Percentiles rank a stretch among this genome's conserved stretches.
Conservation (phyloP, 2,797 vertebrate species). For the Cheirogaleus major region DNA sequence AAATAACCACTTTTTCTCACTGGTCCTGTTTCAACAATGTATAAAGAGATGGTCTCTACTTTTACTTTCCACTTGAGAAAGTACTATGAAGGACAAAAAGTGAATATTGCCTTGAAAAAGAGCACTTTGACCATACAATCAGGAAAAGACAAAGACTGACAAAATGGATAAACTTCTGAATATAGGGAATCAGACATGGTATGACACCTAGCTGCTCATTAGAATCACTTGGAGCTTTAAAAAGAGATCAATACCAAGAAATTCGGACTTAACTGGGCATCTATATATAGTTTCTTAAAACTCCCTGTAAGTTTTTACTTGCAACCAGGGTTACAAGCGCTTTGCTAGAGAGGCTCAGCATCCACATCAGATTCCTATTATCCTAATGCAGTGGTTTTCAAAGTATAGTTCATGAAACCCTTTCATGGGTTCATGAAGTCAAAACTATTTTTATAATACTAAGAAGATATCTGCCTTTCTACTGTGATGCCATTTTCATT, state of each 20-base stretch:
- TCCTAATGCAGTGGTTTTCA: neutral
- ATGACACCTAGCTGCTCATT: neutral
- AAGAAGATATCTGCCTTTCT: neutral
- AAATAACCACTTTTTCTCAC: neutral
- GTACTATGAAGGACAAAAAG: neutral
- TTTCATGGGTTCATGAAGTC: neutral
- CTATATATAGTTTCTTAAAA: neutral
- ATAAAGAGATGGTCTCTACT: neutral
- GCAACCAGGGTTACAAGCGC: neutral
- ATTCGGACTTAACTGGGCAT: neutral
- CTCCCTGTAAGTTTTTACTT: neutral
- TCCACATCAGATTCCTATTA: neutral
- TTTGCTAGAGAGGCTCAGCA: neutral
- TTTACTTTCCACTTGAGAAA: neutral
- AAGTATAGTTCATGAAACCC: neutral
- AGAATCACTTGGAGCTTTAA: neutral
- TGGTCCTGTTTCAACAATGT: neutral
- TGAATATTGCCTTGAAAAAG: neutral
- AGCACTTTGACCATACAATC: neutral
- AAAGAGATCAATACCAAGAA: neutral
- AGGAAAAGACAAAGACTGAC: neutral
- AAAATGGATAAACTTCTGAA: neutral
- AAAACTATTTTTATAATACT: neutral
- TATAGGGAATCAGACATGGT: neutral
- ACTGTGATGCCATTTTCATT: neutral